phyloP scores from a whole-genome alignment of 2,797 vertebrate genomes.

The Geotrypetes seraphini region DNA sequence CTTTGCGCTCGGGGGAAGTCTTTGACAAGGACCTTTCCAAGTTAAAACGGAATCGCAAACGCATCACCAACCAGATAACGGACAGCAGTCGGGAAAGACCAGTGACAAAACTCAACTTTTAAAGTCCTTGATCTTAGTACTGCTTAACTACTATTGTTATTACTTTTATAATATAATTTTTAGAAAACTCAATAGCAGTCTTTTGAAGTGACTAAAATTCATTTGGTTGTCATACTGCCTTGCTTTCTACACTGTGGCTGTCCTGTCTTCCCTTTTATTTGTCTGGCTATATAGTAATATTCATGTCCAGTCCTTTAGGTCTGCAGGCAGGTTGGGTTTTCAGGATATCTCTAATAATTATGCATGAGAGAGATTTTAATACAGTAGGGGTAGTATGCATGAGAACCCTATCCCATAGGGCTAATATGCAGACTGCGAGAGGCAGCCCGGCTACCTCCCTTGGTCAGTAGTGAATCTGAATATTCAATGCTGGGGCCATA shows the following conservation, averaged over 20 bases:
- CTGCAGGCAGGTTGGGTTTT: too few species aligned
- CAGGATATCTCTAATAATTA: too few species aligned
- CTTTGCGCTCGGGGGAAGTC: slow-evolving; percentile 89
- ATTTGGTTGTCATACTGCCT: slow-evolving; percentile 37
- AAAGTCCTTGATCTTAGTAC: too few species aligned
- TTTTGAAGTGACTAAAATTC: slow-evolving; percentile 20
- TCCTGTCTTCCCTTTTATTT: slow-evolving; percentile 18
- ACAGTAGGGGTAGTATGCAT: too few species aligned
- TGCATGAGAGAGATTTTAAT: too few species aligned
- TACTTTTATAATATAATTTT: not conserved
- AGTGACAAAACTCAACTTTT: slow-evolving; percentile 93
- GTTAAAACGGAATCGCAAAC: slow-evolving; percentile 94
- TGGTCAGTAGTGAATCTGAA: too few species aligned
- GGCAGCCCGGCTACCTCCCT: too few species aligned
- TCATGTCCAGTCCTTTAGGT: too few species aligned
- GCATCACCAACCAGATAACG: slow-evolving; percentile 76
- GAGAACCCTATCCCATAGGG: too few species aligned
- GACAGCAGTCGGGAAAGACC: slow-evolving; percentile 84
- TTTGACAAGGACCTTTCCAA: slow-evolving; percentile 98
- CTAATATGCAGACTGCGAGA: too few species aligned
- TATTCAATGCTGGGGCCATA: too few species aligned
- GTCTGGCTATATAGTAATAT: slow-evolving; percentile 10
- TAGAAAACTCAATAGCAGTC: slow-evolving; percentile 15
- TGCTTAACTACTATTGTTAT: not conserved
- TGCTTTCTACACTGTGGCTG: slow-evolving; percentile 16